These are phyloP conservation scores for Pangasius sanitwongsei DNA, from an alignment of 2,797 vertebrate species.

Conservation along the genomic window DNA sequence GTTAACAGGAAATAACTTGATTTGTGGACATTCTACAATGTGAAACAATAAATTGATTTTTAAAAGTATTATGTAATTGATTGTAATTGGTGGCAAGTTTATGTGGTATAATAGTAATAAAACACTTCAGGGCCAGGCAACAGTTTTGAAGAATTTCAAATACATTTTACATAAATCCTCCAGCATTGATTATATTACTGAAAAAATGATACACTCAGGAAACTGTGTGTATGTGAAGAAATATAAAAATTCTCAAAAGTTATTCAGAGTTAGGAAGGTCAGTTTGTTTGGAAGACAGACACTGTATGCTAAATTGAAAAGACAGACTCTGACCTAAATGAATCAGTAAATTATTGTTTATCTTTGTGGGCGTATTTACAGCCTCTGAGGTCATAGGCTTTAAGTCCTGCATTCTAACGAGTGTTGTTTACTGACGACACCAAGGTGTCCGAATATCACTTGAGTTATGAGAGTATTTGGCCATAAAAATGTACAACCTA, in stretches of 20 bases:
- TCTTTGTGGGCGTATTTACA: not conserved
- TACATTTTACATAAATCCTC: too few relatives aligned
- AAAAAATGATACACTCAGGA: not conserved
- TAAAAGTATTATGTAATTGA: not conserved
- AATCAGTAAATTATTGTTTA: not conserved
- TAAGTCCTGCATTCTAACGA: not conserved
- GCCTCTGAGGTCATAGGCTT: not conserved
- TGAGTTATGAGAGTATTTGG: not conserved
- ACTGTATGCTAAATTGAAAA: not conserved
- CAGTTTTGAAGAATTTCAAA: too few relatives aligned
- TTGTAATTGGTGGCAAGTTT: not conserved
- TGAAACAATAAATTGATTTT: not conserved
- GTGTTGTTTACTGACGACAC: not conserved
- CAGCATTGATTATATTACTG: too few relatives aligned
- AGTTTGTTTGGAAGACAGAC: not conserved
- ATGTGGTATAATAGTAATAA: not conserved
- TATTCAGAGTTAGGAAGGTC: not conserved
- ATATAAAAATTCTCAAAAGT: not conserved
- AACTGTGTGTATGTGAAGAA: too few relatives aligned
- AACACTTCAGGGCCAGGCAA: not conserved
- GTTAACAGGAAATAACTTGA: not conserved
- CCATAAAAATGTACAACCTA: not conserved
- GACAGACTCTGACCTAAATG: not conserved
- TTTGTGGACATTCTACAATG: not conserved
- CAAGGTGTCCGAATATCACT: not conserved